These are phyloP conservation scores for Euzetes globulus DNA, from an alignment of 2,888 invertebrate genomes.

Conservation along the genomic window DNA sequence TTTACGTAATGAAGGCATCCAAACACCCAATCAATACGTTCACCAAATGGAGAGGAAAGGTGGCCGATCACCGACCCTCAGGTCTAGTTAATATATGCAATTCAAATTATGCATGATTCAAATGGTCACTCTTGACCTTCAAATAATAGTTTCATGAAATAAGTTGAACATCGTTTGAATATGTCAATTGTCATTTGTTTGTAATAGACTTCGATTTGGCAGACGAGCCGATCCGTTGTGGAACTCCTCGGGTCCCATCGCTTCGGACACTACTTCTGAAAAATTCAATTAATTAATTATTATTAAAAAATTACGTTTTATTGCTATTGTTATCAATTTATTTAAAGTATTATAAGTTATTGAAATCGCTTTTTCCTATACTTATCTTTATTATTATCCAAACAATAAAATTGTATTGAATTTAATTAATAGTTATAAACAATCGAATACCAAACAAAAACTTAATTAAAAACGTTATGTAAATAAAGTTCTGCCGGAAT, in stretches of 20 bases:
- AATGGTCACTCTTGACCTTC: too few species aligned
- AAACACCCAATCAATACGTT: conserved; percentile 30
- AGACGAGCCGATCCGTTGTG: conserved; percentile 43
- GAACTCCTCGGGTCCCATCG: conserved; percentile 32
- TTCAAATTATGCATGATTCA: background rate
- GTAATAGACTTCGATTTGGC: conserved; percentile 42
- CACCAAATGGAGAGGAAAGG: conserved; percentile 44
- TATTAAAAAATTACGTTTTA: background rate
- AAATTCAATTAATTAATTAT: conserved; percentile 14
- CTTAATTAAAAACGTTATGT: background rate
- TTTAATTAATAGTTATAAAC: background rate
- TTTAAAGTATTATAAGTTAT: conserved; percentile 2
- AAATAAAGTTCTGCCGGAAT: conserved; percentile 13
- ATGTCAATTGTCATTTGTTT: background rate
- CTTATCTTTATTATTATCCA: background rate
- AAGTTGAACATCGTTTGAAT: background rate
- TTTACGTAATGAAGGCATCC: conserved; percentile 40
- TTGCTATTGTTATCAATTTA: conserved; percentile 5
- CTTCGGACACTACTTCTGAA: background rate
- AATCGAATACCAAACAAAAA: background rate
- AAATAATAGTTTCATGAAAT: too few species aligned
- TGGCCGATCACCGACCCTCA: conserved; percentile 42
- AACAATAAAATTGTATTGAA: background rate
- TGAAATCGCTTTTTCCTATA: background rate
- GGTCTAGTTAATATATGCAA: background rate